Percentiles rank a stretch among this genome's conserved stretches.
Evolutionary conservation across 2,888 invertebrate species (phyloP).

Genomic region (Myopa testacea): DNA sequence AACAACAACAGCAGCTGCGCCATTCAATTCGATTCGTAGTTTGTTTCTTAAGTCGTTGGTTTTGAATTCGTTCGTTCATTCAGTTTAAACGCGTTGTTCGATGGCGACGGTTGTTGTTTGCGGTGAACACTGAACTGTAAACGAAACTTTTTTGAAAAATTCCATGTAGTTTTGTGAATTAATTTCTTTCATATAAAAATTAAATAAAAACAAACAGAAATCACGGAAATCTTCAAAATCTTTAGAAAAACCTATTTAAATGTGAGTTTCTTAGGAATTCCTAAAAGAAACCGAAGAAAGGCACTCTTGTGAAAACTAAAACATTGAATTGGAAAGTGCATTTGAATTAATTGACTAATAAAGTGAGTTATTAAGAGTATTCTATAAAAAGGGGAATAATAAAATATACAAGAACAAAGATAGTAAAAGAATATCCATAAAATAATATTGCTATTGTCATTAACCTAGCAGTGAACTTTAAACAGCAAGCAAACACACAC

Average conservation of each 20-base stretch:
- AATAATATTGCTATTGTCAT: neutral
- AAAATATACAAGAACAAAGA: neutral
- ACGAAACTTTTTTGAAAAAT: neutral
- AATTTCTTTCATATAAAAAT: neutral
- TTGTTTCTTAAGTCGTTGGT: constrained; percentile 56
- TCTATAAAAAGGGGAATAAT: neutral
- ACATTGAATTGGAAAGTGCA: neutral
- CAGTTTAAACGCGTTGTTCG: constrained; percentile 55
- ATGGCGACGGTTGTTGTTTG: constrained; percentile 51
- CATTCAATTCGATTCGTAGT: constrained; percentile 42
- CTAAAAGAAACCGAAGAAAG: too few species aligned
- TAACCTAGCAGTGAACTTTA: constrained; percentile 16
- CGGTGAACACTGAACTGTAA: constrained; percentile 13
- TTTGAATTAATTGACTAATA: neutral
- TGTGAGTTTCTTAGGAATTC: too few species aligned
- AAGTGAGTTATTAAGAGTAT: neutral
- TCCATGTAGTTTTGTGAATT: too few species aligned
- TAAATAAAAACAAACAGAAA: neutral
- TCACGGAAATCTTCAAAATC: too few species aligned
- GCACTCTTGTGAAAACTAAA: constrained; percentile 5
- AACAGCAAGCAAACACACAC: neutral
- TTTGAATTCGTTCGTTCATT: constrained; percentile 43
- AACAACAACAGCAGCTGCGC: neutral
- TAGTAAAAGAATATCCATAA: neutral
- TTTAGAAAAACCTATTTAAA: neutral